phyloP scores from a whole-genome alignment of 2,888 invertebrate species.

The Mimumesa dahlbomi region DNA sequence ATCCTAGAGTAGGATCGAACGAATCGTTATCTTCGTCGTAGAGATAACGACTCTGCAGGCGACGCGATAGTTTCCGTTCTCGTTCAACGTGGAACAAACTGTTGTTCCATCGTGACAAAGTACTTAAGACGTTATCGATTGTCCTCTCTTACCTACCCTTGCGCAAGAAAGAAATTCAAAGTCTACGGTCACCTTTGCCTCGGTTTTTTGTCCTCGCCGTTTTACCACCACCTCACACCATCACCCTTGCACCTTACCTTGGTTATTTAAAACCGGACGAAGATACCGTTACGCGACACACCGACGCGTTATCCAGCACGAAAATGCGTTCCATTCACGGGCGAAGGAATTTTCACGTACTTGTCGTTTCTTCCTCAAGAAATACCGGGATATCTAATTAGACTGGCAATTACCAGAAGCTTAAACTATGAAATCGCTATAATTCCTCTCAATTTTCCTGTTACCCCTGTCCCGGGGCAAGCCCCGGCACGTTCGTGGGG shows the following conservation, averaged over 20 bases:
- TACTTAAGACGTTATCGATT: conserved; percentile 53
- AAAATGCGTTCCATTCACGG: not conserved
- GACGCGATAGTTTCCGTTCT: conserved; percentile 37
- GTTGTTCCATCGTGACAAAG: conserved; percentile 54
- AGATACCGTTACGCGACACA: conserved; percentile 6
- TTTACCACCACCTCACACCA: not conserved
- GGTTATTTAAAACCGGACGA: conserved; percentile 2
- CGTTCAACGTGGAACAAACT: conserved; percentile 52
- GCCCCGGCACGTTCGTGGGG: too few species aligned
- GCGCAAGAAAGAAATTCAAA: conserved; percentile 37
- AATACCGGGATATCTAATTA: not conserved
- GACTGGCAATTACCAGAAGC: not conserved
- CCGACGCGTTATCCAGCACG: not conserved
- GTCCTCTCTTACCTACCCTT: conserved; percentile 3
- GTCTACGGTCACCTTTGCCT: conserved; percentile 15
- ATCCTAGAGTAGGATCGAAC: conserved; percentile 51
- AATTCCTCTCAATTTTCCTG: too few species aligned
- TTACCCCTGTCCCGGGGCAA: too few species aligned
- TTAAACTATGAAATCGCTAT: too few species aligned
- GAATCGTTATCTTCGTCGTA: conserved; percentile 54
- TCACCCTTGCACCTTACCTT: not conserved
- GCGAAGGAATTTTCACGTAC: not conserved
- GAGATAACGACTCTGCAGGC: conserved; percentile 48
- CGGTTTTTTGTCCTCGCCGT: too few species aligned
- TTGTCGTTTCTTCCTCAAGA: too few species aligned